phyloP scores from a whole-genome alignment of 2,888 invertebrate genomes.

The Lasius platythorax region DNA sequence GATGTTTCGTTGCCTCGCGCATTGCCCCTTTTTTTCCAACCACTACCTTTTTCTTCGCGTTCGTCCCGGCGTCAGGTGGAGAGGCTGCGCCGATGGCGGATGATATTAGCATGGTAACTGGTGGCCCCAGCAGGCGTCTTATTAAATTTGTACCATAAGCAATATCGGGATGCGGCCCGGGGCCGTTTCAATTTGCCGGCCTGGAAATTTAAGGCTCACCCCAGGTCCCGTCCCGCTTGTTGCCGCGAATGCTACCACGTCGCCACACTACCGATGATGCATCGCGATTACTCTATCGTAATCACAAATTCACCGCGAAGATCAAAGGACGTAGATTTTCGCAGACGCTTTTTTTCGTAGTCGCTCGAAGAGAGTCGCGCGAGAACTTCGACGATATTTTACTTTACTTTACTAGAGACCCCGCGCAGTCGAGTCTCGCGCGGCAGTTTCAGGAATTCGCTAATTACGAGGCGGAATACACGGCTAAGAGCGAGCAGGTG shows the following conservation, averaged over 20 bases:
- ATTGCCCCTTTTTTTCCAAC: constrained; percentile 60
- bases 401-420: background rate
- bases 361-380: constrained; percentile 12
- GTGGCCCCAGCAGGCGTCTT: constrained; percentile 82
- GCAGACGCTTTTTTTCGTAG: background rate
- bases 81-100: constrained; percentile 75
- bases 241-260: constrained; percentile 64
- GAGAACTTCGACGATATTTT: background rate
- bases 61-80: constrained; percentile 79
- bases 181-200: constrained; percentile 80
- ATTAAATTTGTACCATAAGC: constrained; percentile 83
- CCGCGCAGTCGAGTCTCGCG: background rate
- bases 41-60: constrained; percentile 43
- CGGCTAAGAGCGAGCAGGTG: background rate
- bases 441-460: background rate
- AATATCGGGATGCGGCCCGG: constrained; percentile 76
- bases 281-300: constrained; percentile 36
- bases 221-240: constrained; percentile 53
- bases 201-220: constrained; percentile 75
- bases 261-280: constrained; percentile 28
- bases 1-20: constrained; percentile 39
- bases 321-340: constrained; percentile 1
- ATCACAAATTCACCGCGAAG: constrained; percentile 27
- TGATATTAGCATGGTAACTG: constrained; percentile 83
- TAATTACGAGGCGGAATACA: constrained; percentile 6